Percentiles rank a stretch among this genome's conserved stretches.
Evolutionary conservation across 2,888 invertebrate species (phyloP).

Genomic region (Tineola bisselliella): DNA sequence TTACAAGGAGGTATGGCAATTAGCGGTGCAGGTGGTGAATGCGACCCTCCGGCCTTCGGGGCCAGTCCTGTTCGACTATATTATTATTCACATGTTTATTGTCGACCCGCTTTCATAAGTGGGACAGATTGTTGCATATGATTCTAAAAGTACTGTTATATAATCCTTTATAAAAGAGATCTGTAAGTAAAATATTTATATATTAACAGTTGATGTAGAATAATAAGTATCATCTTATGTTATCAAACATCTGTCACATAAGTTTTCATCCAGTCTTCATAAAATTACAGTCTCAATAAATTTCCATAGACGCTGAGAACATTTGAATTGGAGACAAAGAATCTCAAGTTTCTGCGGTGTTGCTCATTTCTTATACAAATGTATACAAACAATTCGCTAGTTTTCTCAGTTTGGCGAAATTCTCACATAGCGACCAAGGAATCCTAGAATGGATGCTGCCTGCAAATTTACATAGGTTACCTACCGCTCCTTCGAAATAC

Average conservation of each 20-base stretch:
- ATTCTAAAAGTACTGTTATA: background rate
- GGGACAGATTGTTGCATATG: conserved; percentile 23
- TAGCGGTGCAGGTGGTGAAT: conserved; percentile 60
- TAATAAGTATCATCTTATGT: background rate
- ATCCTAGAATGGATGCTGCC: conserved; percentile 45
- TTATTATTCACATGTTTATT: conserved; percentile 47
- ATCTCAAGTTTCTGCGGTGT: conserved; percentile 32
- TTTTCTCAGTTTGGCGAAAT: conserved; percentile 43
- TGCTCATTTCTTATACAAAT: conserved; percentile 57
- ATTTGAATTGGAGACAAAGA: conserved; percentile 4
- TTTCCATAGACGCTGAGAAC: background rate
- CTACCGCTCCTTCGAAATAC: conserved; percentile 25
- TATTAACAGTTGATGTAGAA: too few species aligned
- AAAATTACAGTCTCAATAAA: background rate
- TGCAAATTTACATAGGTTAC: conserved; percentile 52
- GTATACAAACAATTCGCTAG: conserved; percentile 50
- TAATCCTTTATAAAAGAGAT: background rate
- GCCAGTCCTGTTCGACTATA: conserved; percentile 23
- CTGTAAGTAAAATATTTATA: too few species aligned
- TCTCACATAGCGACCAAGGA: conserved; percentile 48
- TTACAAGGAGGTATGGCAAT: conserved; percentile 49
- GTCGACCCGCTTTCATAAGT: conserved; percentile 34
- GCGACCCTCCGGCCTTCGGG: conserved; percentile 48
- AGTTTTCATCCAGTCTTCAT: background rate
- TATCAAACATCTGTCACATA: conserved; percentile 1